Conservation (phyloP, 2,113 vertebrate genomes). For the Bostrychus sinensis region DNA sequence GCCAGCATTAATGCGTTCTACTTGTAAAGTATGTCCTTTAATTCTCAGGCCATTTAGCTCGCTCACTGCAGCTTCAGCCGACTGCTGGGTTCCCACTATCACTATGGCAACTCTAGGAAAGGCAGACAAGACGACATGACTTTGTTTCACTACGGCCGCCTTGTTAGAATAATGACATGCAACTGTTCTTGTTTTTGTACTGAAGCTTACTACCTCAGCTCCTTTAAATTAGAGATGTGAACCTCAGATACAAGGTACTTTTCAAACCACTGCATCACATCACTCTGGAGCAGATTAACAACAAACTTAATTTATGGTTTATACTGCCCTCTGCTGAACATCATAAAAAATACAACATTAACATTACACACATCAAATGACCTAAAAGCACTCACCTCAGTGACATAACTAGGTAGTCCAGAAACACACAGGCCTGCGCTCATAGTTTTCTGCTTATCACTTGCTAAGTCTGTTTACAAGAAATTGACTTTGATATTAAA, state of each 20-base stretch:
- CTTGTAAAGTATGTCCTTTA: slow-evolving; percentile 39
- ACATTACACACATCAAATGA: neutral
- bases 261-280: slow-evolving; percentile 60
- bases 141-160: neutral
- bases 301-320: neutral
- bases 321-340: slow-evolving; percentile 46
- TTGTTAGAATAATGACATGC: neutral
- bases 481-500: neutral
- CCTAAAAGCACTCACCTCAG: slow-evolving; percentile 54
- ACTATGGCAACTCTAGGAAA: slow-evolving; percentile 63
- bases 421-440: slow-evolving; percentile 39
- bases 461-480: slow-evolving; percentile 18
- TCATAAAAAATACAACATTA: too few relatives aligned
- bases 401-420: slow-evolving; percentile 42
- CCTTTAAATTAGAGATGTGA: slow-evolving; percentile 33
- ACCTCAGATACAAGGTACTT: slow-evolving; percentile 57
- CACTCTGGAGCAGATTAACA: slow-evolving; percentile 39
- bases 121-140: neutral
- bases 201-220: neutral
- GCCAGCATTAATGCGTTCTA: slow-evolving; percentile 38
- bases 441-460: neutral
- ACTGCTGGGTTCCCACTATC: slow-evolving; percentile 24
- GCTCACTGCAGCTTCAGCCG: slow-evolving; percentile 47
- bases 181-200: neutral
- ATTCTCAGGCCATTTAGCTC: slow-evolving; percentile 51